phyloP scores from a whole-genome alignment of 2,888 invertebrate species.

The Eristalis pertinax region DNA sequence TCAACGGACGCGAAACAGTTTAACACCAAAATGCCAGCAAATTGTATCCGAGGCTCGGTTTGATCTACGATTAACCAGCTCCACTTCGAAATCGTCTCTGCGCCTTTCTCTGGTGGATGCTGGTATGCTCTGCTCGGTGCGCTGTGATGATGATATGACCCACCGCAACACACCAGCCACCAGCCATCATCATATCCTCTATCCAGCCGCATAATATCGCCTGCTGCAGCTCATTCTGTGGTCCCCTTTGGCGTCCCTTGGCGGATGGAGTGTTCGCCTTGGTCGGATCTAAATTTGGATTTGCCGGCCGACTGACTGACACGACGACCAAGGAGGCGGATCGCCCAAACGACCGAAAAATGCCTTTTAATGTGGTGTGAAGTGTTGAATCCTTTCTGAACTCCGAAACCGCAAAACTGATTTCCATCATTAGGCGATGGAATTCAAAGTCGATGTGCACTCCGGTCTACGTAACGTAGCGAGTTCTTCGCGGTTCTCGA shows the following conservation, averaged over 20 bases:
- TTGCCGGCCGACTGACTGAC: conserved; percentile 23
- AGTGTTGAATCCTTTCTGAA: conserved; percentile 62
- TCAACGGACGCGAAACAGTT: conserved; percentile 17
- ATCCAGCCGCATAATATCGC: conserved; percentile 22
- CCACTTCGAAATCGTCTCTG: conserved; percentile 29
- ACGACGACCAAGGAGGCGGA: conserved; percentile 42
- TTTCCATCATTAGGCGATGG: conserved; percentile 69
- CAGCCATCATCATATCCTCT: conserved; percentile 53
- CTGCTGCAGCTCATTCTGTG: no score
- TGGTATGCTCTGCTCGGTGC: background rate
- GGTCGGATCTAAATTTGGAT: conserved; percentile 61
- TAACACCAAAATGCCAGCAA: conserved; percentile 55
- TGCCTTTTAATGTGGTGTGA: conserved; percentile 68
- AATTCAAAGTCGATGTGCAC: conserved; percentile 49
- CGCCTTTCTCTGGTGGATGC: background rate
- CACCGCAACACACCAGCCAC: conserved; percentile 57
- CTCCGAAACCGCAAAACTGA: conserved; percentile 67
- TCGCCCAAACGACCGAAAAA: conserved; percentile 56
- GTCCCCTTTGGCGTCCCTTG: no score
- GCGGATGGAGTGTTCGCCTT: conserved; percentile 1
- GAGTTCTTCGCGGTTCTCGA: background rate
- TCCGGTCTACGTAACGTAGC: background rate
- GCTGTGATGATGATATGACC: conserved; percentile 63
- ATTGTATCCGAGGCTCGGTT: conserved; percentile 60
- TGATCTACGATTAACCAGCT: conserved; percentile 69